Evolutionary conservation across 2,797 vertebrate genomes (phyloP).

Genomic region (Sebastes taczanowskii): DNA sequence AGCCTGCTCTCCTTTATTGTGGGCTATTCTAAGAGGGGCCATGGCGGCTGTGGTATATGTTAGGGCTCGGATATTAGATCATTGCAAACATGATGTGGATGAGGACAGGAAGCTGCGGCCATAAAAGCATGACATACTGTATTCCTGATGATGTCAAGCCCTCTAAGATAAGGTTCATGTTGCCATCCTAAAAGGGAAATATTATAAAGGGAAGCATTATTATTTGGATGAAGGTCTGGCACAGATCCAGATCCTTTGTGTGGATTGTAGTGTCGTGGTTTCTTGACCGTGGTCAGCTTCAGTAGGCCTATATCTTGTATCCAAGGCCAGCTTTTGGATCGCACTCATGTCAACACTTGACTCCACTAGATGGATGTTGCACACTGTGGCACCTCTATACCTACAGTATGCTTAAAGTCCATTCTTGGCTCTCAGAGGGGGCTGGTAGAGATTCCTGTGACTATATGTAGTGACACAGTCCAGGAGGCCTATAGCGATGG

Average conservation of each 20-base stretch:
- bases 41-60: constrained; percentile 32
- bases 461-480: constrained; percentile 11
- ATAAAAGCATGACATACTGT: constrained; percentile 10
- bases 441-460: constrained; percentile 26
- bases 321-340: constrained; percentile 32
- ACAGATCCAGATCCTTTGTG: not conserved
- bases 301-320: constrained; percentile 8
- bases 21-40: constrained; percentile 48
- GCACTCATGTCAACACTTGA: constrained; percentile 35
- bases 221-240: constrained; percentile 18
- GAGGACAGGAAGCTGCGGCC: constrained; percentile 1
- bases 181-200: constrained; percentile 34
- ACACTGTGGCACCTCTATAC: constrained; percentile 10
- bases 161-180: constrained; percentile 17
- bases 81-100: constrained; percentile 42
- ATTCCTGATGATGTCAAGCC: constrained; percentile 19
- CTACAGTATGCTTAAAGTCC: constrained; percentile 8
- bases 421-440: constrained; percentile 11
- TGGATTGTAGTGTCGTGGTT: constrained; percentile 6
- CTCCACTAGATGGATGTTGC: constrained; percentile 25
- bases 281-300: not conserved
- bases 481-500: constrained; percentile 1
- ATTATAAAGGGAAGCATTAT: constrained; percentile 25
- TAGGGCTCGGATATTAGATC: constrained; percentile 56
- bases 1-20: constrained; percentile 40